Conservation (phyloP, 2,888 invertebrate species). For the Drosophila koepferae region DNA sequence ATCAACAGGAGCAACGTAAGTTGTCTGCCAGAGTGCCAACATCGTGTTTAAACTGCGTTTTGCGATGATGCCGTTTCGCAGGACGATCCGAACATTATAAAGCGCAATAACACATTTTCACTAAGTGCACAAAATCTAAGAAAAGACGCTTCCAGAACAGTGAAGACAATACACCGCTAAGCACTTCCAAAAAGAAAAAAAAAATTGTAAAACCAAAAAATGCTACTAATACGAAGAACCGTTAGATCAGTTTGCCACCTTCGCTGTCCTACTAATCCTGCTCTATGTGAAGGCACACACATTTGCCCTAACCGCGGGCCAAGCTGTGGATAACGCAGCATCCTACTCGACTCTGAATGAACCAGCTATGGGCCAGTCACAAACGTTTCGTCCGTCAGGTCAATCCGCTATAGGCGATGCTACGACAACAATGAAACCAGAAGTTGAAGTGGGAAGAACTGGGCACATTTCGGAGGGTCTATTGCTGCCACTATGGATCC, state of each 20-base stretch:
- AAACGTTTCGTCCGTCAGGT: conserved; percentile 49
- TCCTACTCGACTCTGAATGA: conserved; percentile 20
- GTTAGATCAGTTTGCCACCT: conserved; percentile 53
- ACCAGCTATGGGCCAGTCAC: conserved; percentile 27
- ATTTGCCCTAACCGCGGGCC: conserved; percentile 44
- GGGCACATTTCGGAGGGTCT: conserved; percentile 90
- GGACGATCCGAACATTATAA: conserved; percentile 38
- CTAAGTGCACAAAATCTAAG: conserved; percentile 28
- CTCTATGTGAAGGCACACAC: conserved; percentile 78
- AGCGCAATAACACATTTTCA: conserved; percentile 3
- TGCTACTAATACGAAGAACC: conserved; percentile 53
- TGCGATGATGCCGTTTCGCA: conserved; percentile 54
- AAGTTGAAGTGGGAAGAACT: conserved; percentile 14
- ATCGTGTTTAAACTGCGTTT: conserved; percentile 43
- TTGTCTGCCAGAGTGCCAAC: conserved; percentile 37
- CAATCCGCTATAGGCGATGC: background rate
- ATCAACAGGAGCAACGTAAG: conserved; percentile 14
- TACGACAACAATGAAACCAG: background rate
- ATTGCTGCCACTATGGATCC: conserved; percentile 96
- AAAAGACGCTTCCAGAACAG: conserved; percentile 56
- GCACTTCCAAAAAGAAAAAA: conserved; percentile 3
- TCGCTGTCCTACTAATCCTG: conserved; percentile 68
- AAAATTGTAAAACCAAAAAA: conserved; percentile 5
- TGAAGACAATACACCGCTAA: conserved; percentile 14
- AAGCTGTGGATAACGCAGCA: conserved; percentile 14